Evolutionary conservation across 1,140 invertebrate genomes (phyloP).

Genomic region (Frieseomelitta varia): DNA sequence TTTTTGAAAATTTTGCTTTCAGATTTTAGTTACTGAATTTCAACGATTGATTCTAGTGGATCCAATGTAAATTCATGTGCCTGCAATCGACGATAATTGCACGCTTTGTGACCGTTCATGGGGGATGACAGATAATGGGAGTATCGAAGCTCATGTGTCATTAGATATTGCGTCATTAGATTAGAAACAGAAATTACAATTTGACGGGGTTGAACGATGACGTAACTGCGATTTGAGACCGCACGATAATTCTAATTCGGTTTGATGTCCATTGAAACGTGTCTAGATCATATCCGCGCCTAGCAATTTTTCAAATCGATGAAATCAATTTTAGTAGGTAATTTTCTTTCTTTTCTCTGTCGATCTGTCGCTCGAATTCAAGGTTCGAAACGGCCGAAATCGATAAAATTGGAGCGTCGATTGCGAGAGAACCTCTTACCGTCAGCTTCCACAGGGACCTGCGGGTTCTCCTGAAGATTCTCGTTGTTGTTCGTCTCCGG

Average conservation of each 20-base stretch:
- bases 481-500: constrained; percentile 78
- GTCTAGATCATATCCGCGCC: too few species aligned
- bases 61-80: background rate
- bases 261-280: background rate
- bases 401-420: background rate
- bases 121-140: background rate
- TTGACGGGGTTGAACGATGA: background rate
- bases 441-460: constrained; percentile 66
- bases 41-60: background rate
- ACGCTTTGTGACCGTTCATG: background rate
- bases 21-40: background rate
- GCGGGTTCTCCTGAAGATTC: constrained; percentile 71
- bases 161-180: constrained; percentile 9
- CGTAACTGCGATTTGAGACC: constrained; percentile 35
- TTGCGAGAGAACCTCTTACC: constrained; percentile 55
- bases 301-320: too few species aligned
- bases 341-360: too few species aligned
- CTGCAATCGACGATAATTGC: constrained; percentile 5
- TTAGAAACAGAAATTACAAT: constrained; percentile 3
- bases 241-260: constrained; percentile 6
- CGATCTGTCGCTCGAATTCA: background rate
- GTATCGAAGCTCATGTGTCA: background rate
- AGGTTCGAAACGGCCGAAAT: background rate
- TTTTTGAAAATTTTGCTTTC: background rate
- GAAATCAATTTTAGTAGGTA: background rate